Evolutionary conservation across 1,140 invertebrate species (phyloP), one percentile per base, ranked within the genome.

Genomic region (Drosophila lini): DNA sequence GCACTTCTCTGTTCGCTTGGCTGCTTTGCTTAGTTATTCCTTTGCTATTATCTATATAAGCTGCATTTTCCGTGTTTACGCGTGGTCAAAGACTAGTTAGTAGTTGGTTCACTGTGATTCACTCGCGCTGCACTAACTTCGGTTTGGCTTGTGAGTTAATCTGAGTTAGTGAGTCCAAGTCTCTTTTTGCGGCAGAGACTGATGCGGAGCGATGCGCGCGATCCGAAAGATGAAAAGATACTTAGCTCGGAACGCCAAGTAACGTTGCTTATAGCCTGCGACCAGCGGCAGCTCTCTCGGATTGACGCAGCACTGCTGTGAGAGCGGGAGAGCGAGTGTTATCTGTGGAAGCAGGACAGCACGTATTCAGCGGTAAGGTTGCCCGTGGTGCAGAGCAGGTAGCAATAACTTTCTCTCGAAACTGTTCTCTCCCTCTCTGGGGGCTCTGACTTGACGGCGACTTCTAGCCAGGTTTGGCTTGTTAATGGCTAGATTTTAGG

Each of bases 291-390:
- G 25, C 25, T 41, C 42, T 44, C 42, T 25, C 22, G 19, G 19
- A 3, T 25, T 25, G 8, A 22, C 44, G 19, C 44, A 47, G 44
- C 44, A 47, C 44, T 47, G 44, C 19, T 22, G 11, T 6, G 56
- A 47, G 59, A 38, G 19, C 48, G 38, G 13, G 32, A 52, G 44
- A 31, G 70, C 16, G 70, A 36, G 19, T 13, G 57, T 58, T 77
- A 68, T 76, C 74, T 77, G 73, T 69, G 69, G 19, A 55, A 73
- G 45, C 62, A 31, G 68, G 22, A 60, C 47, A 55, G 50, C 16
- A 32, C 36, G 13, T 57, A 81, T 81, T 81, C 79, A 81, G 79
- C 78, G 47, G 65, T 81, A 76, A 55, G 73, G 50, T 41, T 50
- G 16, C 16, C 48, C 11, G 19, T 58, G 47, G 3, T 10, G 1